Evolutionary conservation across 2,797 vertebrate species (phyloP), one percentile per base, ranked within the genome.

Genomic region (Enteromius anoplus): DNA sequence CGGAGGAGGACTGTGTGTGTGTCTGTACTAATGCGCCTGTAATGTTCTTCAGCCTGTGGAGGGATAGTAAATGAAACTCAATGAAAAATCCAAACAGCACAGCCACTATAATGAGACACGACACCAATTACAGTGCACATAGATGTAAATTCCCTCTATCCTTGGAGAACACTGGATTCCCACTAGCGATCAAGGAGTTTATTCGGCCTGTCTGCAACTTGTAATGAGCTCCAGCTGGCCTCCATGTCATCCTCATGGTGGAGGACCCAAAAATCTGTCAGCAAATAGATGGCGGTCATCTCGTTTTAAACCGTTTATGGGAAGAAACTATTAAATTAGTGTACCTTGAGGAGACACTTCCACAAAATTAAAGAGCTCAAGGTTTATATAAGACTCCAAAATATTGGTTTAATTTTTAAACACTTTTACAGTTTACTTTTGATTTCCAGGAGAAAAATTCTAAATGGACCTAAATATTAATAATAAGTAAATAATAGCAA

Each of bases 161-260:
- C 45, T 64, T 40, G 55, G 80, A 75, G 80, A 53, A 29, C 15
- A 2, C n/a, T 42, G 32, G 60, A 66, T 66, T 82, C 71, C 58
- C 80, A 66, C 60, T 68, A 72, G 80, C 45, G 15, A 75, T 29
- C 32, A n/a, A 66, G 45, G 47, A 66, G 80, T 55, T 75, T 75
- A 75, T 82, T 23, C 80, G 53, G 80, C 29, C 80, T 75, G 70
- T 66, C 80, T 82, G 71, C 60, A 55, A 55, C 60, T 65, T 75
- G 80, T 75, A 75, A 82, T 82, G 80, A 82, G 80, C 80, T 66
- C 80, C 80, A 75, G 70, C 80, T 82, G 80, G 80, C 71, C 80
- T 65, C 45, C 71, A 32, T 66, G 34, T 66, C 60, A 53, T 75
- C 15, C 10, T 26, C 23, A 55, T 40, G n/a, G 21, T 75, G 34